Base-by-base conservation (phyloP, 2,888 invertebrate genomes). In the Andrena chrysosceles region DNA sequence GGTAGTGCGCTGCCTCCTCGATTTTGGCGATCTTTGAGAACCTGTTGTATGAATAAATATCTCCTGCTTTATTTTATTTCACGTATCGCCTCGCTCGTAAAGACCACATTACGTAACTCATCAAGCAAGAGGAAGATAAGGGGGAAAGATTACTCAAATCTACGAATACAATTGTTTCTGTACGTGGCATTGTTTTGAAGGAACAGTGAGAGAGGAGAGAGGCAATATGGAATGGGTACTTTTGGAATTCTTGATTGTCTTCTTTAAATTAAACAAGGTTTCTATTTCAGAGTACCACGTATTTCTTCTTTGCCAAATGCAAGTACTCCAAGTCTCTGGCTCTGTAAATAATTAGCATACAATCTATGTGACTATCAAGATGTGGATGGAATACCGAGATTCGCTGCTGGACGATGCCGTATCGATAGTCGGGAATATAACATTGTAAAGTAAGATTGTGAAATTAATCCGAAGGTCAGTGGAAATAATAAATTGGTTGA, bases 1-100 rank as follows among this genome's bases (percentile, higher is more conserved):
- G 0, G 97, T 96, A 8, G 98, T 98, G 87, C 98, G 96, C 92
- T 97, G 98, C 86, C 98, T 95, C 6, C 97, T 95, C 2, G 96
- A 95, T 56, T 96, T 95, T 5, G 97, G 97, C 8, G 97, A 97
- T 89, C 96, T 97, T 90, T 97, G 95, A 29, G 96, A 96, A 86
- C 96, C 96, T 94, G 29, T 63, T 26, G 2, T 6, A 52, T 29
- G 35, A 66, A 63, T 26, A 69, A 54, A 23, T n/a, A 23, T 7
- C 68, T 23, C 7, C 23, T 33, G 8, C 26, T 48, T 23, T 33
- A 3, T 35, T 20, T 26, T 10, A 42, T 26, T 48, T 26, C 4
- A 10, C 4, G 35, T 6, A n/a, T 60, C 60, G 5, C 4, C 20
- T 59, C 10, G 56, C 5, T 52, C n/a, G 20, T 0, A 29, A n/a